Conservation (phyloP, 2,888 invertebrate species). For the Netelia virgata region DNA sequence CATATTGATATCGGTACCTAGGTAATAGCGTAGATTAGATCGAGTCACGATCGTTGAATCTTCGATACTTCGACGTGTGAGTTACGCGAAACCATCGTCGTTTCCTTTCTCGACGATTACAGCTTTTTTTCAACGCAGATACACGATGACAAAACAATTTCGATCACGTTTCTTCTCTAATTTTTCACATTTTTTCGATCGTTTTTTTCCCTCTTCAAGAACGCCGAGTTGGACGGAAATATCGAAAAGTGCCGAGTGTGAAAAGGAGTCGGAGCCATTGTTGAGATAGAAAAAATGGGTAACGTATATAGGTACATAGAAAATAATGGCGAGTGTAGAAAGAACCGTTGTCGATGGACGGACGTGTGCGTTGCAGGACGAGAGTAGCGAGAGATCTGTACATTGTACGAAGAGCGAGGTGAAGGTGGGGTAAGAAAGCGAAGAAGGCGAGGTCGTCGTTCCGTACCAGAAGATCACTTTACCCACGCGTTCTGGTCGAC, state of each 20-base stretch:
- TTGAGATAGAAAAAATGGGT: constrained; percentile 52
- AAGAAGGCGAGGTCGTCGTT: constrained; percentile 72
- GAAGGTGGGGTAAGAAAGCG: constrained; percentile 70
- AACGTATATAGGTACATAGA: constrained; percentile 19
- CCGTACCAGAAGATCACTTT: constrained; percentile 77
- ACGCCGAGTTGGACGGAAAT: constrained; percentile 24
- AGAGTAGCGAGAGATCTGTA: constrained; percentile 46
- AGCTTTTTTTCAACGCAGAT: constrained; percentile 56
- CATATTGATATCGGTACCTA: constrained; percentile 77
- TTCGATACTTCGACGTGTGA: constrained; percentile 41
- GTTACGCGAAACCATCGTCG: constrained; percentile 53
- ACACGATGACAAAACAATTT: background rate
- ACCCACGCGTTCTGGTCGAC: constrained; percentile 78
- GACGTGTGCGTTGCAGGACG: background rate
- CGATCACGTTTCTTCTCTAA: background rate
- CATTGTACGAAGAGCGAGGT: constrained; percentile 30
- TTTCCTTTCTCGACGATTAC: constrained; percentile 63
- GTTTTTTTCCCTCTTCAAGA: background rate
- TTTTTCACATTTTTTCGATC: background rate
- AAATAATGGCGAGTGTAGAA: constrained; percentile 46
- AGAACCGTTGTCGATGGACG: constrained; percentile 43
- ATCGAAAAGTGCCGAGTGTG: constrained; percentile 52
- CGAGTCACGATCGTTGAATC: constrained; percentile 62
- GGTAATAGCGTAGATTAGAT: constrained; percentile 74
- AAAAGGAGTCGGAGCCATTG: constrained; percentile 62